Evolutionary conservation across 2,888 invertebrate genomes (phyloP), one percentile per base, ranked within the genome.

Genomic region (Camponotus fellah): DNA sequence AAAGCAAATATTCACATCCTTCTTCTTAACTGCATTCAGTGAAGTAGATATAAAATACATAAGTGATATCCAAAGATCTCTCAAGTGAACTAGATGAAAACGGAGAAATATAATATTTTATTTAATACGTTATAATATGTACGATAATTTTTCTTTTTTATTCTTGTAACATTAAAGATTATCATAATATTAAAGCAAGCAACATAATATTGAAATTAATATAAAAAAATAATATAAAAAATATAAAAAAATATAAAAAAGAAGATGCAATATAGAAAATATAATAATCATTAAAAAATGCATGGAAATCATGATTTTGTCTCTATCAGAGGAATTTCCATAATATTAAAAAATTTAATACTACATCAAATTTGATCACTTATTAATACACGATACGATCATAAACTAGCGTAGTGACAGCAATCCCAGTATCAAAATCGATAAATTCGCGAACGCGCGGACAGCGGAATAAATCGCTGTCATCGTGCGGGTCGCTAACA

Each of bases 381-480:
- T 9, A 75, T 65, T 65, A 65, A 76, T 21, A 17, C 14, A 43
- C 14, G 64, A 56, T 40, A n/a, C 53, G 14, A 40, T 56, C 66
- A n/a, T n/a, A n/a, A 76, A 66, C 4, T 17, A 40, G 21, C 26
- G 53, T 21, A 65, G n/a, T 65, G 66, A 53, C 43, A 43, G 34
- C 49, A 53, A 56, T 0, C n/a, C 66, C 17, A n/a, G 26, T 26
- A 49, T 32, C 43, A n/a, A 77, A 43, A 77, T 58, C 69, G 43
- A 58, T 43, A 56, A 69, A 69, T 68, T 21, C 21, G 58, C 58
- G 66, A 76, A 37, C n/a, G 21, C 66, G 66, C 46, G 69, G 5
- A 46, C 58, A 32, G 75, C 64, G 21, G 10, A 75, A 75, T 68
- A 77, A 76, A 76, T 76, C 53, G 66, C 40, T 56, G 43, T 77